phyloP scores from a whole-genome alignment of 2,113 vertebrate genomes.

The Ramphastos sulfuratus region DNA sequence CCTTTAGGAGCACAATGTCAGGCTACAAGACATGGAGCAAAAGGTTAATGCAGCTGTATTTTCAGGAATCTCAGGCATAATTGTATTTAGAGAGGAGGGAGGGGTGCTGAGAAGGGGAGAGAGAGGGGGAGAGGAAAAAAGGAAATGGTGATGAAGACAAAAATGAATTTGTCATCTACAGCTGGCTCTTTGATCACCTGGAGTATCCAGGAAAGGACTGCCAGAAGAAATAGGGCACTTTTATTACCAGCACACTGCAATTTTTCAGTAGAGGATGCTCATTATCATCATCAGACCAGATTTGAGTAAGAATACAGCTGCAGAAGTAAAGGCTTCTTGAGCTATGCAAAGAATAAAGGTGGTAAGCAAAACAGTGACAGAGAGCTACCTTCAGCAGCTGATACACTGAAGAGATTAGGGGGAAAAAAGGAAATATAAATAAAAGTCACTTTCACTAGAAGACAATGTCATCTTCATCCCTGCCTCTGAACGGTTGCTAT shows the following conservation, averaged over 20 bases:
- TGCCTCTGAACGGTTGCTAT: conserved; percentile 70
- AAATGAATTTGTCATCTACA: conserved; percentile 48
- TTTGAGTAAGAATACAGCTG: conserved; percentile 22
- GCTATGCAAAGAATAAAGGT: conserved; percentile 46
- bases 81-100: conserved; percentile 3
- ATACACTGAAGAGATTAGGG: background rate
- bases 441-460: conserved; percentile 68
- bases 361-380: conserved; percentile 19
- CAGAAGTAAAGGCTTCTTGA: conserved; percentile 3
- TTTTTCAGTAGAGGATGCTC: conserved; percentile 23
- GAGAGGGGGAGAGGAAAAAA: conserved; percentile 11
- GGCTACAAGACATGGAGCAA: conserved; percentile 7
- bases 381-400: conserved; percentile 37
- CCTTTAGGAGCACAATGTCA: conserved; percentile 51
- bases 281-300: background rate
- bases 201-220: conserved; percentile 5
- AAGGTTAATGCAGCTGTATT: conserved; percentile 37
- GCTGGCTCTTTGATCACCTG: conserved; percentile 34
- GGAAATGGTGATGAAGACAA: conserved; percentile 39
- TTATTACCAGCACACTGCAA: background rate
- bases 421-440: conserved; percentile 3
- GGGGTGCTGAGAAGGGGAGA: conserved; percentile 2
- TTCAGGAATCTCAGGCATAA: conserved; percentile 34
- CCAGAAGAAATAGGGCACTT: conserved; percentile 7
- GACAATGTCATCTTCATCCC: conserved; percentile 60